Percentiles rank a stretch among this genome's conserved stretches.
These are phyloP conservation scores for Loriculus beryllinus DNA, from an alignment of 2,797 vertebrate species.

Conservation along the genomic window DNA sequence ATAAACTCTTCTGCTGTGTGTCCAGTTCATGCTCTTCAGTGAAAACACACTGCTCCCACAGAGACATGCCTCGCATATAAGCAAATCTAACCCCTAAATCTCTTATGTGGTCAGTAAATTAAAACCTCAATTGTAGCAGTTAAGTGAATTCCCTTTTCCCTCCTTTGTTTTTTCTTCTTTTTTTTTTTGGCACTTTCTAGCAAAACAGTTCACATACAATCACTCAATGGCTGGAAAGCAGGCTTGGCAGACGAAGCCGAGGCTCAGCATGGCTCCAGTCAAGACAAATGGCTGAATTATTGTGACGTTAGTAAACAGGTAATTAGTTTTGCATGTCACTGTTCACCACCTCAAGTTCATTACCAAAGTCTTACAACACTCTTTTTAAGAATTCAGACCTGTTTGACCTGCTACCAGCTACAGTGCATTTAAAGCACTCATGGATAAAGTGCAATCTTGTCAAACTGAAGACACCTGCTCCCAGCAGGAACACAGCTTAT, in stretches of 20 bases:
- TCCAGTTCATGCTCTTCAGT: neutral
- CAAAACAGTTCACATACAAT: conserved; percentile 19
- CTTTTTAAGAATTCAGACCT: conserved; percentile 62
- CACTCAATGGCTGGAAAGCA: conserved; percentile 23
- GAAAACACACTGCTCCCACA: conserved; percentile 35
- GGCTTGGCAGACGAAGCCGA: conserved; percentile 2
- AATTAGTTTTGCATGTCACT: conserved; percentile 70
- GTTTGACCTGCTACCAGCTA: conserved; percentile 64
- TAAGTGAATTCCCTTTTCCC: neutral
- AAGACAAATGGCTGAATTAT: conserved; percentile 69
- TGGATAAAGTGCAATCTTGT: conserved; percentile 72
- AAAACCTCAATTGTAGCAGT: conserved; percentile 28
- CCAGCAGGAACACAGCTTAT: conserved; percentile 68
- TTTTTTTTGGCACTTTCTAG: neutral
- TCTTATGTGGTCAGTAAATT: conserved; percentile 21
- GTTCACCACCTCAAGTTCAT: conserved; percentile 65
- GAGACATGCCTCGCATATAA: neutral
- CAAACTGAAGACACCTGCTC: conserved; percentile 78
- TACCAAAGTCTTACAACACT: conserved; percentile 56
- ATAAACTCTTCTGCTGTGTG: conserved; percentile 53
- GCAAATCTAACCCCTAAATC: conserved; percentile 34
- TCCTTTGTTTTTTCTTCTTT: neutral
- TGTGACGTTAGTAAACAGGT: conserved; percentile 73
- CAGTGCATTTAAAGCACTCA: conserved; percentile 62
- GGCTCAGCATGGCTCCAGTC: conserved; percentile 42